Evolutionary conservation across 2,113 vertebrate genomes (phyloP).

Genomic region (Eira barbara): DNA sequence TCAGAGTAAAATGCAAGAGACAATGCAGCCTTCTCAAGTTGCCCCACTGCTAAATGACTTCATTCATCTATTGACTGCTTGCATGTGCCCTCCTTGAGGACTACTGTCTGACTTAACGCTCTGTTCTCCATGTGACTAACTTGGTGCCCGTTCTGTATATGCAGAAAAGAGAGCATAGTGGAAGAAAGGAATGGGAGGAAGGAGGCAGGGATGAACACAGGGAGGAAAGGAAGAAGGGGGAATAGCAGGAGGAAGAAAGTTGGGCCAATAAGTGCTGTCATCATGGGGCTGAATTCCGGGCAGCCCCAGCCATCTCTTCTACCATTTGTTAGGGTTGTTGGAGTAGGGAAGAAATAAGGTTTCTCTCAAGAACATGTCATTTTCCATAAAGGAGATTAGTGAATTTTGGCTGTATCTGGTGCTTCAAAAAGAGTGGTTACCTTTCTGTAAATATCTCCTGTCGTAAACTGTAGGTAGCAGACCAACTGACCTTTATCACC

Average conservation of each 20-base stretch:
- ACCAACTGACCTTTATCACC: not conserved
- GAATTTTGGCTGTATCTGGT: not conserved
- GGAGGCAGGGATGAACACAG: accelerated
- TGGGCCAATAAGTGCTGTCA: not conserved
- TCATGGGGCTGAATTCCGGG: not conserved
- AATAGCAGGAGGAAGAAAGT: not conserved
- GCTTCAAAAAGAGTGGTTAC: not conserved
- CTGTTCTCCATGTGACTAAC: not conserved
- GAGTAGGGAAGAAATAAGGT: not conserved
- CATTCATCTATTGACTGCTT: not conserved
- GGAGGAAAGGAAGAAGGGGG: not conserved
- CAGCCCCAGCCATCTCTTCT: not conserved
- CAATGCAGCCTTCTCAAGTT: not conserved
- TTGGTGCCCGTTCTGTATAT: not conserved
- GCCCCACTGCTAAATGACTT: not conserved
- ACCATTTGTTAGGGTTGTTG: not conserved
- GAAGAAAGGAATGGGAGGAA: not conserved
- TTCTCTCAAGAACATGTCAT: not conserved
- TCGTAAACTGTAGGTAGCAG: not conserved
- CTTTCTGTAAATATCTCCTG: not conserved
- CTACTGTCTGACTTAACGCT: not conserved
- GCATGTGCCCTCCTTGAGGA: not conserved
- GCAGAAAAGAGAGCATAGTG: not conserved
- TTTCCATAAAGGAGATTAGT: not conserved
- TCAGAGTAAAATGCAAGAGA: not conserved